Evolutionary conservation across 2,113 vertebrate species (phyloP), one percentile per base, ranked within the genome.

Genomic region (Tor tambroides): DNA sequence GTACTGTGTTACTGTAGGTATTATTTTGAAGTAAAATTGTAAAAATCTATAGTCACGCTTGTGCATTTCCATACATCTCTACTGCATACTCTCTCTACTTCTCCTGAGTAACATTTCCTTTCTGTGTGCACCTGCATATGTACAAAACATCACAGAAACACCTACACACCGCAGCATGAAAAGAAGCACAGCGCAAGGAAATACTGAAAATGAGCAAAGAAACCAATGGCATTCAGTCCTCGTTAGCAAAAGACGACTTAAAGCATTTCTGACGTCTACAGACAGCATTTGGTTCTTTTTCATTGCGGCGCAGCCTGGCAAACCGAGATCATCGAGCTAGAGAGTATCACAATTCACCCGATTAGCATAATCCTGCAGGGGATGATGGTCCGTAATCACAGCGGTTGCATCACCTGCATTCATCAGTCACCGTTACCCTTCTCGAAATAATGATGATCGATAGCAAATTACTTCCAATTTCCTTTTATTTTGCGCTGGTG

Each of bases 371-470:
- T 11, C 2, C 2, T 46, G 43, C 43, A 46, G 43, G 11, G 43
- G 43, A 46, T 46, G 43, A 46, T 46, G 43, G 43, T 46, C 43
- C 0, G 43, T 46, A 46, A 46, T 46, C 43, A 12, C 11, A 46
- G 10, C 43, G 11, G 2, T 11, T 46, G 43, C 43, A 46, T 46
- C 43, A 46, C 43, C 43, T 46, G 43, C 43, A 46, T 46, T 46
- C 43, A 46, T 12, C 43, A 46, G 43, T 46, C 43, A 46, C 43
- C 3, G 1, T 17, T 43, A 65, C 56, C 38, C 79, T 61, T 65
- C 14, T 26, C 12, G 8, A 76, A 61, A 59, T 84, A 43, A 61
- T n/a, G 5, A 35, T 43, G 76, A 86, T 86, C 56, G 46, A 86
- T 14, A 26, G 23, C 32, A 56, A 28, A 69, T 71, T 15, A n/a